phyloP scores from a whole-genome alignment of 37 sponge, comb jelly and placozoan species.

The Halisarca cf. caerulea region DNA sequence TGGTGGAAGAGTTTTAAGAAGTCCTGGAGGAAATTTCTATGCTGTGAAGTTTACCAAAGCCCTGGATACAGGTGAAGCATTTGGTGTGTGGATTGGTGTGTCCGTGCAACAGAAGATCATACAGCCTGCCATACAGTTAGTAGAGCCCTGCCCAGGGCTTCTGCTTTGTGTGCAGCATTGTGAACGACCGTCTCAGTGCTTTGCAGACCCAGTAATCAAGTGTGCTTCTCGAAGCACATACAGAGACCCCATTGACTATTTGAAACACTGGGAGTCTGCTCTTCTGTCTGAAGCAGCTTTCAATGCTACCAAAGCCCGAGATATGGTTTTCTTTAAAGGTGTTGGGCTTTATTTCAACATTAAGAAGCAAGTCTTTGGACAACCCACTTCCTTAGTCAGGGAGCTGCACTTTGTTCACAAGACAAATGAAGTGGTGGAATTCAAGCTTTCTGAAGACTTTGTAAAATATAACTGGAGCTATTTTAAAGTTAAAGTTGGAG shows the following conservation, averaged over 20 bases:
- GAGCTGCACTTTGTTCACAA: not conserved
- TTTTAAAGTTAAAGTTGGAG: slow-evolving; percentile 51
- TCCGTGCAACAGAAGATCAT: slow-evolving; percentile 32
- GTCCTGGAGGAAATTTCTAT: not conserved
- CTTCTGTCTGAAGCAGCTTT: slow-evolving; percentile 70
- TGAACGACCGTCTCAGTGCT: slow-evolving; percentile 58
- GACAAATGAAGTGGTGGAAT: not conserved
- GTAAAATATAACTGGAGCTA: slow-evolving; percentile 3
- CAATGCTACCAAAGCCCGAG: slow-evolving; percentile 35
- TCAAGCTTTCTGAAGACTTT: slow-evolving; percentile 26
- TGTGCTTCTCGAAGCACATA: slow-evolving; percentile 52
- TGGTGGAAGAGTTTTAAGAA: too few relatives aligned
- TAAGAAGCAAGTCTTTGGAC: not conserved
- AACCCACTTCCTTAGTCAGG: slow-evolving; percentile 13
- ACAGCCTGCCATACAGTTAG: slow-evolving; percentile 47
- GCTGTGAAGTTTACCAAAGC: not conserved
- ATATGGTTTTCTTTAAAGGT: slow-evolving; percentile 31
- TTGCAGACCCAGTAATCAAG: slow-evolving; percentile 37
- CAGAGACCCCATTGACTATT: slow-evolving; percentile 38
- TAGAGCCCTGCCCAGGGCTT: slow-evolving; percentile 44
- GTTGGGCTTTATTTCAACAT: slow-evolving; percentile 48
- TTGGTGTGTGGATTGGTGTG: slow-evolving; percentile 58
- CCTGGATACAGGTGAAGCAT: not conserved
- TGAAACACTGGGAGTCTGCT: slow-evolving; percentile 54
- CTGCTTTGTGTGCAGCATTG: slow-evolving; percentile 69